These are phyloP conservation scores for Scytalopus superciliaris DNA, from an alignment of 2,113 vertebrate species.

Conservation along the genomic window DNA sequence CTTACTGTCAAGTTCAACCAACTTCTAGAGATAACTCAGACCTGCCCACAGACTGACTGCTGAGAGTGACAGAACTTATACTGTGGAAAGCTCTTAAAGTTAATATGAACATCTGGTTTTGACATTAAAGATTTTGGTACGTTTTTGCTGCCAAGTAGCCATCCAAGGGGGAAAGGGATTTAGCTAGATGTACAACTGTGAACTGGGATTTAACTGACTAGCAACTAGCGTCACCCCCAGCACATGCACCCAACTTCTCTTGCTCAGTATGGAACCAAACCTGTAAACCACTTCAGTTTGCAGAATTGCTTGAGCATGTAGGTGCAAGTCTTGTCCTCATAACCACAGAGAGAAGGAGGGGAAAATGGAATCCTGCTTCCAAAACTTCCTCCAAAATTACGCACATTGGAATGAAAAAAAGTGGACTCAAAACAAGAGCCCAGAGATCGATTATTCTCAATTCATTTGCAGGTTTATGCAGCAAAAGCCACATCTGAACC, in stretches of 20 bases:
- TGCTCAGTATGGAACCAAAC: background rate
- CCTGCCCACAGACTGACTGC: background rate
- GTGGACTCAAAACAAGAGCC: background rate
- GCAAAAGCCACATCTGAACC: background rate
- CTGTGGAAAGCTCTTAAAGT: conserved; percentile 3
- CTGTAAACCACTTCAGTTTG: background rate
- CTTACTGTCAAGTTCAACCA: conserved; percentile 19
- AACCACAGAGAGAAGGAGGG: background rate
- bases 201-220: background rate
- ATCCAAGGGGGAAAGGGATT: background rate
- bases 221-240: background rate
- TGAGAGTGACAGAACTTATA: background rate
- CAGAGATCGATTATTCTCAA: background rate
- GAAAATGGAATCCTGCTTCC: background rate
- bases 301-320: background rate
- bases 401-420: background rate
- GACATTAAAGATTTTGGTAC: background rate
- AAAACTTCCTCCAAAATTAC: background rate
- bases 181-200: background rate
- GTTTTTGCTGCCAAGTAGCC: background rate
- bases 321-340: background rate
- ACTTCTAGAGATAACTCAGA: conserved; percentile 8
- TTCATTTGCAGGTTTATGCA: background rate
- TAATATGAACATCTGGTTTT: conserved; percentile 26
- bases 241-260: background rate